Base-by-base conservation (phyloP, 2,113 vertebrate species). In the Chlamydotis undulata region DNA sequence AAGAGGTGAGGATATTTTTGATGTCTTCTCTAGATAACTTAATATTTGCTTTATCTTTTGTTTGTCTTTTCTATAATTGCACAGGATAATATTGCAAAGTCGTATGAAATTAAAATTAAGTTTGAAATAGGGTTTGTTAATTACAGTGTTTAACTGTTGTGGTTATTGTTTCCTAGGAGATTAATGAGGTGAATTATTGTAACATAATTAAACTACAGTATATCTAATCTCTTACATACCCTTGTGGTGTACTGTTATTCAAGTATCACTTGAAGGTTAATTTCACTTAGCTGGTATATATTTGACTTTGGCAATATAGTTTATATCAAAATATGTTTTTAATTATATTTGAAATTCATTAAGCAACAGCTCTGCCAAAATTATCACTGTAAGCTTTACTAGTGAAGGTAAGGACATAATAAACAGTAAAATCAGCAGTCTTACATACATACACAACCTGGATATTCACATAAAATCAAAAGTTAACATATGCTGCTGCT, bases 181-280 rank as follows among this genome's bases (percentile, higher is more conserved):
- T 98, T 98, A 98, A 98, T 98, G 98, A 98, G 97, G 97, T 98
- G 97, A 98, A 98, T 97, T 98, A 97, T 98, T 98, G 97, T 98
- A 97, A 97, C 96, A 94, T 98, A 97, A 98, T 98, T 98, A 97
- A 96, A 97, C 96, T 95, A 89, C 92, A 94, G 93, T 98, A 92
- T 97, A 97, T 98, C 97, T 98, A 97, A 98, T 98, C 97, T 98
- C 91, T 95, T 97, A 94, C 78, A 96, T 97, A 98, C 96, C 96
- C 96, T 97, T 96, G 91, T 87, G 67, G 97, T 97, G 97, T 97
- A 75, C 95, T 93, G 87, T 96, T 98, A 93, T 97, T 97, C 94
- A 96, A 97, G 94, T 97, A 96, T 91, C 90, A 33, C 97, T 97
- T 98, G 98, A 98, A 98, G 98, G 97, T 98, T 98, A 98, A 98